A percentile compares a stretch with the other conserved stretches of the same genome.
phyloP scores from a whole-genome alignment of 1,140 invertebrate species.

The Eumeta japonica region DNA sequence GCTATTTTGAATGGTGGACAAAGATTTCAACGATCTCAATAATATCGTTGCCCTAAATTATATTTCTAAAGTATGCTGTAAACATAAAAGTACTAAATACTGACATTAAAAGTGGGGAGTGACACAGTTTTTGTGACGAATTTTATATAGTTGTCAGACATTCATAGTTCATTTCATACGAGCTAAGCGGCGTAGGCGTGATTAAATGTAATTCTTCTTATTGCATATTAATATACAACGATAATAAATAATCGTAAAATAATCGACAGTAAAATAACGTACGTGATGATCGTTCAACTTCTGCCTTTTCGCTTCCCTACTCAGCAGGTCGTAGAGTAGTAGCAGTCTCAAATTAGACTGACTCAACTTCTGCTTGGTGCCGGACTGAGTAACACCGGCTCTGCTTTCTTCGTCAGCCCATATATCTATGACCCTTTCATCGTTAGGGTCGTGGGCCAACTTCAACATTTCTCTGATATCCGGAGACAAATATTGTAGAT shows the following conservation, averaged over 20 bases:
- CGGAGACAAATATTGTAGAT: conserved; percentile 43
- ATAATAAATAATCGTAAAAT: too few relatives aligned
- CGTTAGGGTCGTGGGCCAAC: conserved; percentile 35
- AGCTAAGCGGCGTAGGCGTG: too few relatives aligned
- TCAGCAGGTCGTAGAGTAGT: conserved; percentile 58
- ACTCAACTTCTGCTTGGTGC: conserved; percentile 29
- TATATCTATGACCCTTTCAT: conserved; percentile 35
- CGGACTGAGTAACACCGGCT: not conserved
- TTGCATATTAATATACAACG: not conserved
- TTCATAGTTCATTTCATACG: not conserved
- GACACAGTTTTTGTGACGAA: not conserved
- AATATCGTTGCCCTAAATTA: too few relatives aligned
- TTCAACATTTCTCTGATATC: conserved; percentile 46
- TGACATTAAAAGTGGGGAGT: not conserved
- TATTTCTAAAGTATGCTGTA: not conserved
- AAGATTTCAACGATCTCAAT: too few relatives aligned
- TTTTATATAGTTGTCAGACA: not conserved
- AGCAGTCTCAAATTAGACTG: conserved; percentile 48
- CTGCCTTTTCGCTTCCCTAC: conserved; percentile 59
- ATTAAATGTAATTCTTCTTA: too few relatives aligned
- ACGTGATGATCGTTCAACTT: conserved; percentile 56
- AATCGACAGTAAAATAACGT: conserved; percentile 21
- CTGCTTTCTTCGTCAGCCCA: conserved; percentile 20
- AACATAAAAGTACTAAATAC: not conserved
- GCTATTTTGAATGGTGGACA: too few relatives aligned